Evolutionary conservation across 2,888 invertebrate species (phyloP), one percentile per base, ranked within the genome.

Genomic region (Tenthredo mesomela): DNA sequence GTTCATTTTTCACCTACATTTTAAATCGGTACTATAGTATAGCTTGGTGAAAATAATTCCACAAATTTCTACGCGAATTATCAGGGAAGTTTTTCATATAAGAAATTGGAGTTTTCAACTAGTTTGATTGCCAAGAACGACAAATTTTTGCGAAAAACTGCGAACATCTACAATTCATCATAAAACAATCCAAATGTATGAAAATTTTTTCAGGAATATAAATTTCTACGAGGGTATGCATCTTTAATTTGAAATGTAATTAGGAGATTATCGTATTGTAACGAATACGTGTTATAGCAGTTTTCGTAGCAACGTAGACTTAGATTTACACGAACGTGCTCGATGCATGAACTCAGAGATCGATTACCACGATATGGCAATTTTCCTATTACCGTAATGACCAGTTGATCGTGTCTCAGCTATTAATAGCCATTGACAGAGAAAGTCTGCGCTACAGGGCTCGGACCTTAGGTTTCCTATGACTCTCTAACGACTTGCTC

Each of bases 391-490:
- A 89, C 84, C 86, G 87, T 88, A 89, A 89, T 88, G 89, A 87
- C 86, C 70, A 50, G 86, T 89, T 87, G 86, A 87, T 84, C 85
- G 85, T 84, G 86, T 80, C 47, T 73, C 21, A 65, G 86, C 89
- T 90, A 90, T 90, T 89, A 90, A 90, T 90, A 90, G 89, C 86
- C 37, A 87, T 87, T 85, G 85, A 85, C 87, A 88, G 88, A 87
- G 88, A 90, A 90, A 90, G 88, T 88, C 70, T 15, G 40, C 12
- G 43, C 50, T 84, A 58, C 73, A 54, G 84, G 65, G 50, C 85
- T 70, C n/a, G 67, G 47, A 67, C 82, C 33, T 65, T 67, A 47
- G 82, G 47, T 67, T 82, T 82, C 67, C 65, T 82, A 40, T 70
- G 67, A 67, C 82, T 82, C 82, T 82, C 82, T 82, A 82, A 70